phyloP scores from a whole-genome alignment of 2,888 invertebrate species.

The Eristalis intricaria region DNA sequence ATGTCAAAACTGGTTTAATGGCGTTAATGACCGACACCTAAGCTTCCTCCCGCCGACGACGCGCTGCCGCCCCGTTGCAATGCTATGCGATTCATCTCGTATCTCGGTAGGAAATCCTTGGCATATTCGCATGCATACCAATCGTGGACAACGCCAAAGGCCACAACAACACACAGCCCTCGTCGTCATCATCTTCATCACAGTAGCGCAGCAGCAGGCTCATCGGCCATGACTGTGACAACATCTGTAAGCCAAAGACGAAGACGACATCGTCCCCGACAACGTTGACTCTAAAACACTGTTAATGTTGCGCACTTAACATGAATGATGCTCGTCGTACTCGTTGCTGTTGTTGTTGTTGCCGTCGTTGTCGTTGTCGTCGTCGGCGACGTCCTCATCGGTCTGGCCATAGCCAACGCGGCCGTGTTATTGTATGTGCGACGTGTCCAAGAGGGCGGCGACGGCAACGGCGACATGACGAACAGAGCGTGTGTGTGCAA shows the following conservation, averaged over 20 bases:
- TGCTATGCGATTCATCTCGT: not conserved
- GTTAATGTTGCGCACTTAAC: slow-evolving; percentile 71
- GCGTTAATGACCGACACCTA: slow-evolving; percentile 81
- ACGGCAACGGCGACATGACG: no score
- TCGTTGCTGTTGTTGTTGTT: slow-evolving; percentile 11
- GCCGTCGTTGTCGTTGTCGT: not conserved
- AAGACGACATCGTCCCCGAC: slow-evolving; percentile 42
- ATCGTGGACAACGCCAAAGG: slow-evolving; percentile 39
- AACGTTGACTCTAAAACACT: slow-evolving; percentile 61
- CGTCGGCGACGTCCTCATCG: not conserved
- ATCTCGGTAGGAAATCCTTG: slow-evolving; percentile 64
- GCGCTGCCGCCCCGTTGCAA: not conserved
- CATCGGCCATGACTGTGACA: slow-evolving; percentile 67
- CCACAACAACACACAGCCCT: not conserved
- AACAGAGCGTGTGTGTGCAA: not conserved
- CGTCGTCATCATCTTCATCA: no score
- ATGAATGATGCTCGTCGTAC: slow-evolving; percentile 64
- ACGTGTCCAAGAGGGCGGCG: slow-evolving; percentile 22
- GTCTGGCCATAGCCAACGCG: not conserved
- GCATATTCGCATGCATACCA: slow-evolving; percentile 64
- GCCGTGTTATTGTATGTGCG: not conserved
- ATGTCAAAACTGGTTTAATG: slow-evolving; percentile 82
- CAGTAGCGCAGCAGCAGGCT: slow-evolving; percentile 37
- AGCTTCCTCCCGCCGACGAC: not conserved
- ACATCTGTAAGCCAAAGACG: slow-evolving; percentile 69